Percentiles rank a stretch among this genome's conserved stretches.
Conservation (phyloP, 2,113 vertebrate species). For the Caloenas nicobarica region DNA sequence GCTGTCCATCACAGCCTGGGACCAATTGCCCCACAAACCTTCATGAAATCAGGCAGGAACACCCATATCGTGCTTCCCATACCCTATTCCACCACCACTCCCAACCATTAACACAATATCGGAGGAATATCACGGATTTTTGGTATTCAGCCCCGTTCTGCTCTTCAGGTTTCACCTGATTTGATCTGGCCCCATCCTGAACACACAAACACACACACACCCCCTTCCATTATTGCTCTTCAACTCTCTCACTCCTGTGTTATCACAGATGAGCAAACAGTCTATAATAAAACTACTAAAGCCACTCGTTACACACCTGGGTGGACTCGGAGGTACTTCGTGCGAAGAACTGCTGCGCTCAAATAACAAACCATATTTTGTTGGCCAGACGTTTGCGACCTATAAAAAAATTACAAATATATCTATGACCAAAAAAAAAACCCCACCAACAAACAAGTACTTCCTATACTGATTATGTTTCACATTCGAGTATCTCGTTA, state of each 20-base stretch:
- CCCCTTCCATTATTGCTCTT: neutral
- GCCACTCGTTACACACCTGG: constrained; percentile 74
- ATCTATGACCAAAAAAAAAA: neutral
- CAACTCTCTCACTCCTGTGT: neutral
- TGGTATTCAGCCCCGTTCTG: neutral
- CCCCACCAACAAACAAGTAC: too few species aligned
- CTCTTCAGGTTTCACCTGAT: neutral
- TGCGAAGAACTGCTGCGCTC: constrained; percentile 86
- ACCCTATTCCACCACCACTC: neutral
- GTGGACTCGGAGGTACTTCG: constrained; percentile 81
- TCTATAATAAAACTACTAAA: fast-evolving
- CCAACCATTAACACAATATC: neutral
- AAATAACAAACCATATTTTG: constrained; percentile 91
- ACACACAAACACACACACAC: fast-evolving
- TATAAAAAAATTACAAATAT: neutral
- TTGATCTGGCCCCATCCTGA: neutral
- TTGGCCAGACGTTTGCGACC: constrained; percentile 94
- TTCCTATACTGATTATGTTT: neutral
- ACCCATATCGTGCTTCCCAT: fast-evolving
- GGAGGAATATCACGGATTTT: neutral
- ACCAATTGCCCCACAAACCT: neutral
- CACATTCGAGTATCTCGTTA: fast-evolving
- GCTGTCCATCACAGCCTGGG: neutral
- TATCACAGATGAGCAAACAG: neutral
- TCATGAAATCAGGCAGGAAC: neutral